A percentile compares a stretch with the other conserved stretches of the same genome.
These are phyloP conservation scores for Euwallacea similis DNA, from an alignment of 1,140 invertebrate genomes.

Conservation along the genomic window DNA sequence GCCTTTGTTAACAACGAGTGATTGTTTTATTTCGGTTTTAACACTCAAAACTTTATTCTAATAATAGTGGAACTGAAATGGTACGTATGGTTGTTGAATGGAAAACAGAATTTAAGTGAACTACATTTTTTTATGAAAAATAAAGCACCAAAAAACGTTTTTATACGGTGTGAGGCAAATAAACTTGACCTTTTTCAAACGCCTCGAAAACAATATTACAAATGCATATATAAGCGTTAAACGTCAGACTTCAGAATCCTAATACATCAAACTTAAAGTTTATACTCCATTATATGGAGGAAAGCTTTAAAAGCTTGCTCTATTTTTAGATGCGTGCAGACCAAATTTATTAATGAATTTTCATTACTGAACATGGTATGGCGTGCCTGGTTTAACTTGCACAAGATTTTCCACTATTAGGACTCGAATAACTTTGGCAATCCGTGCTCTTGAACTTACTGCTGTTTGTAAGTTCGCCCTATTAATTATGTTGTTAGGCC, in stretches of 20 bases:
- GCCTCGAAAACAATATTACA: too few relatives aligned
- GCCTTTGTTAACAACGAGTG: too few relatives aligned
- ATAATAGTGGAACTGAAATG: background rate
- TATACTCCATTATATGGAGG: background rate
- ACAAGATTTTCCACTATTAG: constrained; percentile 24
- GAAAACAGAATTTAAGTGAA: too few relatives aligned
- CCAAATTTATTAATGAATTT: constrained; percentile 17
- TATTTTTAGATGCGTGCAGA: constrained; percentile 14
- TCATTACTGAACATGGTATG: constrained; percentile 19
- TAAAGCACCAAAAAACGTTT: too few relatives aligned
- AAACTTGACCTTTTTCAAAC: too few relatives aligned
- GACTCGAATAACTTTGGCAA: constrained; percentile 8
- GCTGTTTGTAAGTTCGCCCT: constrained; percentile 3
- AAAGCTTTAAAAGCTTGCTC: constrained; percentile 6
- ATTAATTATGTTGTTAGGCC: constrained; percentile 21
- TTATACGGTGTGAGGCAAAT: too few relatives aligned
- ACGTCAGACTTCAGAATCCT: background rate
- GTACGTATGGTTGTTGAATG: too few relatives aligned
- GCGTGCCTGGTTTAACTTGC: constrained; percentile 15
- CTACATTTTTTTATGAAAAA: too few relatives aligned
- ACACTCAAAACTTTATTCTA: too few relatives aligned
- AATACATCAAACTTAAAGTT: constrained; percentile 4
- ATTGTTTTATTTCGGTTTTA: too few relatives aligned
- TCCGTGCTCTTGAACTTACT: constrained; percentile 18
- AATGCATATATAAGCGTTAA: background rate